phyloP scores from a whole-genome alignment of 35 echinoderm and acorn worm genomes.

The Strongylocentrotus purpuratus region DNA sequence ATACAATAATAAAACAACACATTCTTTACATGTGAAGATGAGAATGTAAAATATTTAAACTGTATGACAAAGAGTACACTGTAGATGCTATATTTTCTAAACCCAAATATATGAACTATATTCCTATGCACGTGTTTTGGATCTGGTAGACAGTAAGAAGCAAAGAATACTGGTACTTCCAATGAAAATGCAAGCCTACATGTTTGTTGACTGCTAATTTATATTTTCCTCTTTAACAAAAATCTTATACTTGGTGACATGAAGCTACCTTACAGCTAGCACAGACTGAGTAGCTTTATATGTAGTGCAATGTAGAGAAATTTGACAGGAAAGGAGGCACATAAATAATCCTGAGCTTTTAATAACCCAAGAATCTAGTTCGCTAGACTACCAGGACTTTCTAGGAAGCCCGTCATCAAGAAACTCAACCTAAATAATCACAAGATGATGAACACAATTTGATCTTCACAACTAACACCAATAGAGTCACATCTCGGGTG shows the following conservation, averaged over 20 bases:
- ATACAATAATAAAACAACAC: not conserved
- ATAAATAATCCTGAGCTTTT: not conserved
- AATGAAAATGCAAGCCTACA: too few relatives aligned
- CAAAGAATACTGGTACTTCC: too few relatives aligned
- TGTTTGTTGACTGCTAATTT: too few relatives aligned
- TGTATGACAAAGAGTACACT: not conserved
- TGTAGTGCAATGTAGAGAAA: not conserved
- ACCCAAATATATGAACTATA: not conserved
- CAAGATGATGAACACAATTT: not conserved
- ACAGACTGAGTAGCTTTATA: too few relatives aligned
- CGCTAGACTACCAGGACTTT: not conserved
- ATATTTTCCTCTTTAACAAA: too few relatives aligned
- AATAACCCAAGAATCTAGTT: not conserved
- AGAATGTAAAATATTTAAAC: not conserved
- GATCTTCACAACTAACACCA: slow-evolving; percentile 1
- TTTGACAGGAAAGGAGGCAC: not conserved
- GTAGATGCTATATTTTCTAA: not conserved
- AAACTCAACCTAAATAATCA: not conserved
- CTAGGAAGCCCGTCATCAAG: not conserved
- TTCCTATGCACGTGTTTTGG: too few relatives aligned
- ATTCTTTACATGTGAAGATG: not conserved
- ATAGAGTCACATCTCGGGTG: not conserved
- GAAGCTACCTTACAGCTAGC: too few relatives aligned
- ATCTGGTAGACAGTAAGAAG: not conserved
- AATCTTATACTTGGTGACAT: too few relatives aligned